Evolutionary conservation across 2,113 vertebrate genomes (phyloP).

Genomic region (Callorhinus ursinus): DNA sequence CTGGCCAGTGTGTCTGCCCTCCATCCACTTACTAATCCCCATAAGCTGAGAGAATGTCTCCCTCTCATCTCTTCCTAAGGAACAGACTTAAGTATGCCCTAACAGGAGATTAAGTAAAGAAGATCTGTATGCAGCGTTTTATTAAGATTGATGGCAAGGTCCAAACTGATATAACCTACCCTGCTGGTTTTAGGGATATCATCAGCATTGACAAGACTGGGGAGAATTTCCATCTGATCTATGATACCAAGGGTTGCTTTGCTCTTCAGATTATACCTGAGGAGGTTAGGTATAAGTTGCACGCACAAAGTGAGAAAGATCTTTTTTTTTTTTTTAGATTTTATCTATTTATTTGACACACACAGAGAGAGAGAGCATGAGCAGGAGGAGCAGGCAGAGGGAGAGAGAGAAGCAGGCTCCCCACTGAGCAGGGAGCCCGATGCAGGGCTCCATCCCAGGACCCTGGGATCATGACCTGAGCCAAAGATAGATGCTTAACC

Average conservation of each 20-base stretch:
- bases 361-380: no score
- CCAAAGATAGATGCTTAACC: no score
- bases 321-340: no score
- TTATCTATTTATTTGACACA: no score
- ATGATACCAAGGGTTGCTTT: not conserved
- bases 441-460: no score
- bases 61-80: not conserved
- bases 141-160: not conserved
- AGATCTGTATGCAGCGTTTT: not conserved
- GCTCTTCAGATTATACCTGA: not conserved
- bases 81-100: not conserved
- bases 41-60: not conserved
- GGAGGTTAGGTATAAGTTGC: not conserved
- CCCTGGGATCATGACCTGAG: no score
- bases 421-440: no score
- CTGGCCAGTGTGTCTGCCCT: not conserved
- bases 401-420: no score
- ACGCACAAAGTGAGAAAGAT: not conserved
- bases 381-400: no score
- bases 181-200: not conserved
- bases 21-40: not conserved
- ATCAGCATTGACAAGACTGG: not conserved
- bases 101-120: not conserved
- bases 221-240: not conserved
- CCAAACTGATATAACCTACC: not conserved